Percentiles rank a stretch among this genome's conserved stretches.
Conservation (phyloP, 2,797 vertebrate species). For the Thaleichthys pacificus region DNA sequence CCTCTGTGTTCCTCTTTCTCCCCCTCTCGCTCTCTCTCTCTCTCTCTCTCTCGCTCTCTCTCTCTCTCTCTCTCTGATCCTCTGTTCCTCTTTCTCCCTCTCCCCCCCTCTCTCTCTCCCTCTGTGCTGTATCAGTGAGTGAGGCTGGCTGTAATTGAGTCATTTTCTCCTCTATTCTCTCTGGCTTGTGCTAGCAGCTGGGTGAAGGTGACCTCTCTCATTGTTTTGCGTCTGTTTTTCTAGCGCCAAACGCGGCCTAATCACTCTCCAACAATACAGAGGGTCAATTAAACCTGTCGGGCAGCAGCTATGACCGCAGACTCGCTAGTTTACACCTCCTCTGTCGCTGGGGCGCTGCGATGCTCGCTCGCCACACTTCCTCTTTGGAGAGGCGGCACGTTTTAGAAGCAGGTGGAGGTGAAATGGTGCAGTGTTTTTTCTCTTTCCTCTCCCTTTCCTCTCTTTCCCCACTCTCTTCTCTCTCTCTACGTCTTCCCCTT, state of each 20-base stretch:
- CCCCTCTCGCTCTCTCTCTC: neutral
- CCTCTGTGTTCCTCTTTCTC: no score
- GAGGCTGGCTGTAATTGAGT: conserved; percentile 67
- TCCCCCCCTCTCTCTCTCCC: neutral
- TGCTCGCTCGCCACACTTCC: no score
- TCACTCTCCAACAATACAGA: neutral
- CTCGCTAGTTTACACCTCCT: neutral
- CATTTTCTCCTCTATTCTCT: conserved; percentile 62
- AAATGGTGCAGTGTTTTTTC: neutral
- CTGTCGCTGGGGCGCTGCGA: no score
- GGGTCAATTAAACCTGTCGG: conserved; percentile 4
- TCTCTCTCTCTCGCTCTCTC: no score
- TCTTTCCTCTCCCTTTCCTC: neutral
- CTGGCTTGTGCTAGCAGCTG: conserved; percentile 61
- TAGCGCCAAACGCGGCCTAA: neutral
- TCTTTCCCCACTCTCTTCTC: neutral
- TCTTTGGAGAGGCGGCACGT: neutral
- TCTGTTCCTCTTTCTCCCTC: neutral
- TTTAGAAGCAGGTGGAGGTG: neutral
- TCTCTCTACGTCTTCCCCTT: neutral
- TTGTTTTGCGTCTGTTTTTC: neutral
- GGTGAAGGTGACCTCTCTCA: conserved; percentile 72
- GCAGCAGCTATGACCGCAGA: neutral
- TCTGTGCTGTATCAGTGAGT: conserved; percentile 28
- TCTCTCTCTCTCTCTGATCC: no score